Conservation (phyloP, 2,113 vertebrate genomes). For the Coregonus clupeaformis region DNA sequence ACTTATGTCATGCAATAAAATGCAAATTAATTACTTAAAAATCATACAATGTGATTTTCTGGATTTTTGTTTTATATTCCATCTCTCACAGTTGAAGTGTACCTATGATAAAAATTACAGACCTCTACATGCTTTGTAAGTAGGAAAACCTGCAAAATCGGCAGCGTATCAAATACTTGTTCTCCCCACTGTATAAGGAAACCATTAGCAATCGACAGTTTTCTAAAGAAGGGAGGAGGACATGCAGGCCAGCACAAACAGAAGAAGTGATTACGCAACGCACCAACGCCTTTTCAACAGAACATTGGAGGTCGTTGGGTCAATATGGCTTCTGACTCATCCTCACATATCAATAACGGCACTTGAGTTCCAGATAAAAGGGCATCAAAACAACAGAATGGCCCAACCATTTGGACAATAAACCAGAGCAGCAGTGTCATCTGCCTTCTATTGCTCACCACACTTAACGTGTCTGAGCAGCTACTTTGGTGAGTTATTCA, state of each 20-base stretch:
- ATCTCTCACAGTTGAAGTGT: too few relatives aligned
- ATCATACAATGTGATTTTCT: too few relatives aligned
- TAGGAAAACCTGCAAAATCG: too few relatives aligned
- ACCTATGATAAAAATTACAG: too few relatives aligned
- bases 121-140: too few relatives aligned
- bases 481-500: background rate
- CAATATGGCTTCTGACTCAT: constrained; percentile 28
- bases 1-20: too few relatives aligned
- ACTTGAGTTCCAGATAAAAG: background rate
- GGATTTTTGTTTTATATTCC: too few relatives aligned
- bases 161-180: too few relatives aligned
- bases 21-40: too few relatives aligned
- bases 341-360: background rate
- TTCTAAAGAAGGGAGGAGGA: background rate
- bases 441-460: background rate
- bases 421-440: background rate
- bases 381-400: background rate
- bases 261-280: constrained; percentile 31
- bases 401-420: background rate
- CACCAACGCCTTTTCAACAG: constrained; percentile 15
- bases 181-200: too few relatives aligned
- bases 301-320: constrained; percentile 5
- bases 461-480: background rate
- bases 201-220: background rate
- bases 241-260: constrained; percentile 7